These are phyloP conservation scores for Nymphalis c-album DNA, from an alignment of 2,888 invertebrate species.

Conservation along the genomic window DNA sequence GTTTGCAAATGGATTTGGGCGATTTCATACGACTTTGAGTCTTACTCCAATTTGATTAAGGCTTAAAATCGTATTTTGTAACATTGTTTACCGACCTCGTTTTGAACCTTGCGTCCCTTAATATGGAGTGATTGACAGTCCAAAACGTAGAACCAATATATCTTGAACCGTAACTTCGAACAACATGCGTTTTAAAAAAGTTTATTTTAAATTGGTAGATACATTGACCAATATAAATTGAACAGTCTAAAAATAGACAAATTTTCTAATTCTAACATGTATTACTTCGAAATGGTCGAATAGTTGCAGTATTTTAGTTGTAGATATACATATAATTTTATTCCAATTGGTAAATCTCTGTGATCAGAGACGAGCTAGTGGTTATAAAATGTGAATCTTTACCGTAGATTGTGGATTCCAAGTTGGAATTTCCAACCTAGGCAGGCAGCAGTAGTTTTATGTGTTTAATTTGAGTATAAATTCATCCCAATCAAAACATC, in stretches of 20 bases:
- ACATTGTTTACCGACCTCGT: slow-evolving; percentile 36
- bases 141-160: slow-evolving; percentile 43
- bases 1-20: neutral
- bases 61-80: neutral
- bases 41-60: neutral
- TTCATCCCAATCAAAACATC: no score
- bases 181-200: neutral
- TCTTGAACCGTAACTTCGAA: slow-evolving; percentile 20
- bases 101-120: slow-evolving; percentile 57
- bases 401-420: no score
- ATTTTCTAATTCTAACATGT: slow-evolving; percentile 11
- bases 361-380: no score
- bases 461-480: no score
- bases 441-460: no score
- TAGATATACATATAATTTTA: no score
- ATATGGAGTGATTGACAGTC: slow-evolving; percentile 52
- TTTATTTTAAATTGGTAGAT: slow-evolving; percentile 9
- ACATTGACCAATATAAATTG: slow-evolving; percentile 8
- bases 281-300: neutral
- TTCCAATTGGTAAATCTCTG: no score
- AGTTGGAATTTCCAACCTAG: no score
- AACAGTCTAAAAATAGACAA: slow-evolving; percentile 17
- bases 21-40: neutral
- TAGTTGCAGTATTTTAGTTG: no score
- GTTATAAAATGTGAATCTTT: no score